These are phyloP conservation scores for Drosophila meridionalis DNA, from an alignment of 2,888 invertebrate species.

Conservation along the genomic window DNA sequence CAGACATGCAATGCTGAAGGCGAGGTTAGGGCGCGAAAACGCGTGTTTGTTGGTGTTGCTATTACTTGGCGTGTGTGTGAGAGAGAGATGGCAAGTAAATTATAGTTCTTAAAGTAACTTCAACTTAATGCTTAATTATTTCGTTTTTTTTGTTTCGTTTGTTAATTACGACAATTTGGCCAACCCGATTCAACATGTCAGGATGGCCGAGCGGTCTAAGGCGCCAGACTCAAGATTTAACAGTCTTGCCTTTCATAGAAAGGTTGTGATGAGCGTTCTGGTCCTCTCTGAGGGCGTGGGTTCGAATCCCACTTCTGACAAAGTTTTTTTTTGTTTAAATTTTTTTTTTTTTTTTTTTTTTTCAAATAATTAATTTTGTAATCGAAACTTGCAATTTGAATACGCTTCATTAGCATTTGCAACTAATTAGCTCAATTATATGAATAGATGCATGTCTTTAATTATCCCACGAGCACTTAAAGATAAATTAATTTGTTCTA, in stretches of 20 bases:
- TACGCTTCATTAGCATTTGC: constrained; percentile 46
- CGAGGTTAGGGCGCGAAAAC: constrained; percentile 59
- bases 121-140: background rate
- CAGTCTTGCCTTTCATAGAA: constrained; percentile 65
- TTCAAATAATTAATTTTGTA: background rate
- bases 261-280: constrained; percentile 79
- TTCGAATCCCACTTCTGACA: constrained; percentile 84
- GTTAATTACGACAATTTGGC: constrained; percentile 30
- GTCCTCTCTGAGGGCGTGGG: constrained; percentile 85
- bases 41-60: constrained; percentile 51
- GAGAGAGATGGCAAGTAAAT: background rate
- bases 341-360: background rate
- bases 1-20: constrained; percentile 60
- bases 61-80: background rate
- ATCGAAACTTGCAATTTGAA: constrained; percentile 19
- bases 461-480: constrained; percentile 54
- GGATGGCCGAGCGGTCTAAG: constrained; percentile 84
- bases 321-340: constrained; percentile 38
- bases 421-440: constrained; percentile 56
- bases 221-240: constrained; percentile 81
- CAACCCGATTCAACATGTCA: constrained; percentile 55
- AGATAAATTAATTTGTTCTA: constrained; percentile 50
- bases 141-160: background rate
- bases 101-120: constrained; percentile 14
- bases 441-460: constrained; percentile 44